phyloP scores from a whole-genome alignment of 2,113 vertebrate genomes.

The Crotalus horridus region DNA sequence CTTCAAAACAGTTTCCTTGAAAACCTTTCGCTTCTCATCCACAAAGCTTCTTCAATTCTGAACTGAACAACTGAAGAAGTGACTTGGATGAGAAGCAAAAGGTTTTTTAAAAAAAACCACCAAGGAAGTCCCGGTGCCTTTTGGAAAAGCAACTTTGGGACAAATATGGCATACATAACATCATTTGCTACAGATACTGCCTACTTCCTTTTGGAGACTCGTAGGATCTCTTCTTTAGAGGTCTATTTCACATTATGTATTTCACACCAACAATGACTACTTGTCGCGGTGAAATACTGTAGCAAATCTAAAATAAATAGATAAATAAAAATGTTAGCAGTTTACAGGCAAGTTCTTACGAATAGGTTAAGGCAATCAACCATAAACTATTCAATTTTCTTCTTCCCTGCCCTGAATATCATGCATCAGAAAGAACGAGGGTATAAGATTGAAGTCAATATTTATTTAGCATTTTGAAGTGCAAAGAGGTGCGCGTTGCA shows the following conservation, averaged over 20 bases:
- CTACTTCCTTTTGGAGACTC: not conserved
- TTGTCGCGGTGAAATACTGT: not conserved
- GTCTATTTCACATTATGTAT: not conserved
- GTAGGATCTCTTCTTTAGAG: not conserved
- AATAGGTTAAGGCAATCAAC: not conserved
- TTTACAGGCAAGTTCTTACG: not conserved
- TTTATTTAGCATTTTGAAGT: not conserved
- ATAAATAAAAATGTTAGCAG: not conserved
- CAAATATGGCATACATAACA: not conserved
- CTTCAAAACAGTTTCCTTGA: not conserved
- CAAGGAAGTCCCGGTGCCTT: not conserved
- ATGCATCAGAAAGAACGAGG: not conserved
- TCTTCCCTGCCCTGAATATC: not conserved
- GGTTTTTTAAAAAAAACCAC: not conserved
- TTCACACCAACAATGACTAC: not conserved
- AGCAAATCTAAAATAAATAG: not conserved
- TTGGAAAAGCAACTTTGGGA: not conserved
- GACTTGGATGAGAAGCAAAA: not conserved
- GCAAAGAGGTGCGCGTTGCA: not conserved
- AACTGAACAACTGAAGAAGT: no score
- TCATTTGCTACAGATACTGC: not conserved
- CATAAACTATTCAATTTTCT: not conserved
- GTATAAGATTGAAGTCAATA: not conserved
- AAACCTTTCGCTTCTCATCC: not conserved
- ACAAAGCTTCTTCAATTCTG: no score